Evolutionary conservation across 2,797 vertebrate genomes (phyloP).

Genomic region (Echeneis naucrates): DNA sequence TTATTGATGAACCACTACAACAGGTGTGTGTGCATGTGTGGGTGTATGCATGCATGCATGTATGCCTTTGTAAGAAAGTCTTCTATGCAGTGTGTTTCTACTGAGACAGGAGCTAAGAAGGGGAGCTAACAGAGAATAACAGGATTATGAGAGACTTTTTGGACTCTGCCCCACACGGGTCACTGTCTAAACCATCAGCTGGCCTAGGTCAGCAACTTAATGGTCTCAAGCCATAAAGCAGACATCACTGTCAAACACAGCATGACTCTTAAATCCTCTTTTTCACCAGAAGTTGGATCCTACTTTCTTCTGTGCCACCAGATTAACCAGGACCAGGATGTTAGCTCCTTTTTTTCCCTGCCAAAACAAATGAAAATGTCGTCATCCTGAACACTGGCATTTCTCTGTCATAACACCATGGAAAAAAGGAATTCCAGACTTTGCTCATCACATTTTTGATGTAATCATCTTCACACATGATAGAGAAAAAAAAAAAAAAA

Average conservation of each 20-base stretch:
- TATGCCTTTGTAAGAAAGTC: neutral
- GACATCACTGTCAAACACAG: conserved; percentile 17
- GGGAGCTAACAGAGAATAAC: conserved; percentile 13
- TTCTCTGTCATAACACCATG: neutral
- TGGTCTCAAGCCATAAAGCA: conserved; percentile 7
- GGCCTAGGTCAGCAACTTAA: conserved; percentile 21
- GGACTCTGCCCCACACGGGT: conserved; percentile 28
- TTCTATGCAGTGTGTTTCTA: too few relatives aligned
- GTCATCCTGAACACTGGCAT: neutral
- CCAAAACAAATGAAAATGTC: neutral
- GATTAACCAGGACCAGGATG: conserved; percentile 9
- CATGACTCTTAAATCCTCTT: neutral
- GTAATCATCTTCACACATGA: too few relatives aligned
- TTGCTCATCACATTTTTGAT: neutral
- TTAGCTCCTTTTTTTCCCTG: neutral
- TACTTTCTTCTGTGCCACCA: conserved; percentile 2
- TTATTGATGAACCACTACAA: conserved; percentile 98
- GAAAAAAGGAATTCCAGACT: neutral
- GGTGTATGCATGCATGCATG: too few relatives aligned
- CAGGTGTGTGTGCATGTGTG: conserved; percentile 87
- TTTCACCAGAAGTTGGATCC: conserved; percentile 1
- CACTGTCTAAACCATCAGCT: conserved; percentile 39
- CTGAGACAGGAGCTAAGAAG: conserved; percentile 4
- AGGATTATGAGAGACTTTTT: conserved; percentile 43
- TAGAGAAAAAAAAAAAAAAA: too few relatives aligned